Conservation (phyloP, 2,888 invertebrate species). For the Eupithecia subumbrata region DNA sequence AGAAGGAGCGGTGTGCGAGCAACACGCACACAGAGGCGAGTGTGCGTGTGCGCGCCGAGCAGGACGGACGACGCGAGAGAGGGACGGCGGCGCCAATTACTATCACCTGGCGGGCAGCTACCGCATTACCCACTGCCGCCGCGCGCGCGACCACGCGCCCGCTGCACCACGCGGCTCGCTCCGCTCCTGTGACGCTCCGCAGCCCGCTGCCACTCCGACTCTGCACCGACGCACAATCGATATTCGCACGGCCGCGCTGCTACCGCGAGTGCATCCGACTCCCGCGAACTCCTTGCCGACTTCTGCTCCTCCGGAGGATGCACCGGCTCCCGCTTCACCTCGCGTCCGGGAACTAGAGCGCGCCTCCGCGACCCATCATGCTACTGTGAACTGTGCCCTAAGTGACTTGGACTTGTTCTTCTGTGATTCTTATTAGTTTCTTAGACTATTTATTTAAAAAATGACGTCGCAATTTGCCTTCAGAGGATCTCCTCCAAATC, state of each 20-base stretch:
- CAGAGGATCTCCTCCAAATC: conserved; percentile 82
- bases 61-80: conserved; percentile 80
- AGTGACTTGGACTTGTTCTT: conserved; percentile 34
- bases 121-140: conserved; percentile 85
- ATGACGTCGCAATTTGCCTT: conserved; percentile 83
- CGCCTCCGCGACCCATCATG: conserved; percentile 63
- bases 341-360: conserved; percentile 49
- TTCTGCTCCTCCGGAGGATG: conserved; percentile 52
- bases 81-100: conserved; percentile 85
- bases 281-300: conserved; percentile 47
- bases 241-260: conserved; percentile 63
- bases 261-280: conserved; percentile 62
- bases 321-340: conserved; percentile 41
- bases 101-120: conserved; percentile 86
- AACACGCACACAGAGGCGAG: conserved; percentile 68
- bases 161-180: conserved; percentile 79
- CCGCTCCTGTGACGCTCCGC: conserved; percentile 64
- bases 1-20: conserved; percentile 80
- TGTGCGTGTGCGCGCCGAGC: conserved; percentile 79
- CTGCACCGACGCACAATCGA: conserved; percentile 65
- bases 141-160: conserved; percentile 85
- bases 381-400: conserved; percentile 77
- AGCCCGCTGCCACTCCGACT: conserved; percentile 52
- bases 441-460: conserved; percentile 58
- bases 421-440: conserved; percentile 49